Conservation (phyloP, 2,888 invertebrate species). For the Acleris cristana region DNA sequence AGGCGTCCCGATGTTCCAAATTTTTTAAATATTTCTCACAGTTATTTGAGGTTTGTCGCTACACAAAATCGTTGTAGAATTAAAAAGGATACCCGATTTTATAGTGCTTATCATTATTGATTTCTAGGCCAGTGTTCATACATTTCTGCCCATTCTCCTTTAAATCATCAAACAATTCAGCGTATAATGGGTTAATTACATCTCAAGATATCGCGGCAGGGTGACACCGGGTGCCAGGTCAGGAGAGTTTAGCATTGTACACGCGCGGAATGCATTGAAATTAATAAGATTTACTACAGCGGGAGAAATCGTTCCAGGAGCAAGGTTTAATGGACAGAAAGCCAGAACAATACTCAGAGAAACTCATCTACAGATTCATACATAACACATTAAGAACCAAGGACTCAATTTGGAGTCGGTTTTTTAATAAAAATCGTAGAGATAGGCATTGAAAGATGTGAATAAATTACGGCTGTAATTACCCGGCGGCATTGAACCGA, state of each 20-base stretch:
- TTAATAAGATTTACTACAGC: background rate
- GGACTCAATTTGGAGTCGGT: background rate
- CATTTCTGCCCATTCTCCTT: too few species aligned
- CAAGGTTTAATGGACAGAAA: conserved; percentile 22
- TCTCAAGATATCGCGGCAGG: too few species aligned
- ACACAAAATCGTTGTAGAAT: too few species aligned
- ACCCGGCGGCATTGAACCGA: conserved; percentile 20
- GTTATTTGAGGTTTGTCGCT: too few species aligned
- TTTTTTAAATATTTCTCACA: too few species aligned
- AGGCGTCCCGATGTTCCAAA: too few species aligned
- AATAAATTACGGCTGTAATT: conserved; percentile 5
- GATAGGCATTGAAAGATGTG: too few species aligned
- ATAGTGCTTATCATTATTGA: too few species aligned
- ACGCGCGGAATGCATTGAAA: background rate
- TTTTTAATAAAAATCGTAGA: background rate
- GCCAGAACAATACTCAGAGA: conserved; percentile 16
- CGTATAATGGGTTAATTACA: too few species aligned
- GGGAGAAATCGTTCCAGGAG: conserved; percentile 18
- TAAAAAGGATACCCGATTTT: too few species aligned
- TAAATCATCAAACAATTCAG: too few species aligned
- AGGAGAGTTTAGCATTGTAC: background rate
- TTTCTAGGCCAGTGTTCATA: too few species aligned
- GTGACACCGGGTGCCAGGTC: conserved; percentile 15
- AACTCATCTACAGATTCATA: conserved; percentile 19
- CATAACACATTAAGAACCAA: conserved; percentile 16